These are phyloP conservation scores for Anthrax anthrax DNA, from an alignment of 2,888 invertebrate species.

Conservation along the genomic window DNA sequence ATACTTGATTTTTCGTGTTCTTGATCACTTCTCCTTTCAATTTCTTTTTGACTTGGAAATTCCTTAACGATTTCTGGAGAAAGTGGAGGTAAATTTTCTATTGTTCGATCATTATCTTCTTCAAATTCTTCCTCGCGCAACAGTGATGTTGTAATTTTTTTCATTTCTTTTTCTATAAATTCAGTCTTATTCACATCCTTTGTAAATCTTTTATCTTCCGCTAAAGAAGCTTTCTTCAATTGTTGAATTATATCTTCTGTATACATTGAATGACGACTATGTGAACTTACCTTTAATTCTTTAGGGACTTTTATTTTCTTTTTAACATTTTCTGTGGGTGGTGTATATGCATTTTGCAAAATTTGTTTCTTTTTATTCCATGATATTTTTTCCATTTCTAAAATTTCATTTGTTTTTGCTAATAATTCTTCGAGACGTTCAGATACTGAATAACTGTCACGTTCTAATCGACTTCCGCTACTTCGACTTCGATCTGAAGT, in stretches of 20 bases:
- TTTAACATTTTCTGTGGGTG: conserved; percentile 24
- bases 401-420: conserved; percentile 27
- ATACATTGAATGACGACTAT: conserved; percentile 4
- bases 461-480: conserved; percentile 11
- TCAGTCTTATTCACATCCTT: conserved; percentile 2
- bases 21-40: conserved; percentile 9
- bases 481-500: conserved; percentile 8
- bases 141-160: conserved; percentile 11
- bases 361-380: conserved; percentile 13
- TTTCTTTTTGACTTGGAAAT: conserved; percentile 9
- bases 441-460: conserved; percentile 24
- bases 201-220: background rate
- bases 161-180: conserved; percentile 14
- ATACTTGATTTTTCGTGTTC: conserved; percentile 12
- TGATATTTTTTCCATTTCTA: conserved; percentile 25
- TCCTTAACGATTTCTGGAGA: conserved; percentile 12
- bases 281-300: conserved; percentile 26
- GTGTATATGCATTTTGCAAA: background rate
- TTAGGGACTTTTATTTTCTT: conserved; percentile 33
- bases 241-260: conserved; percentile 6
- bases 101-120: background rate
- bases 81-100: conserved; percentile 10
- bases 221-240: conserved; percentile 1
- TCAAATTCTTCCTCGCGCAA: background rate
- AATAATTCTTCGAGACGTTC: conserved; percentile 25